phyloP scores from a whole-genome alignment of 2,888 invertebrate species.

The Eupithecia exiguata region DNA sequence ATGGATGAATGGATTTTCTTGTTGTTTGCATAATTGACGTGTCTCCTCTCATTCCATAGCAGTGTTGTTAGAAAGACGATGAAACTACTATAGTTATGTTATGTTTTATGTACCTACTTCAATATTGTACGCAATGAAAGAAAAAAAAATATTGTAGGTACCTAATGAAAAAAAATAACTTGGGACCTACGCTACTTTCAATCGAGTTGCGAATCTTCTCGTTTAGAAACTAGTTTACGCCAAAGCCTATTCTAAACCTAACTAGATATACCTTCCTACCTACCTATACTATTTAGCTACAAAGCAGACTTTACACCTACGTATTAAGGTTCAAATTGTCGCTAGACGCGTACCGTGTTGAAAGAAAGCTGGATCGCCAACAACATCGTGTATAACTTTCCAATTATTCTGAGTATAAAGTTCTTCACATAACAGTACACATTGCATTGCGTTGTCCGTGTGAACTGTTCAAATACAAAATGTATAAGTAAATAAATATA shows the following conservation, averaged over 20 bases:
- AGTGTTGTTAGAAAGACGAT: no score
- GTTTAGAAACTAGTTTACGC: conserved; percentile 1
- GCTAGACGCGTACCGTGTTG: conserved; percentile 68
- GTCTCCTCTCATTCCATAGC: no score
- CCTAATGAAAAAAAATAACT: not conserved
- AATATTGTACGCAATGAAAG: no score
- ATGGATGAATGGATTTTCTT: no score
- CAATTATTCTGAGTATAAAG: conserved; percentile 62
- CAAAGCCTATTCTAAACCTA: conserved; percentile 27
- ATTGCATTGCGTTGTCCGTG: conserved; percentile 54
- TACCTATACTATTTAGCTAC: conserved; percentile 29
- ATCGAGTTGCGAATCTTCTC: not conserved
- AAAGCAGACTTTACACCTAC: conserved; percentile 18
- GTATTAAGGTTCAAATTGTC: conserved; percentile 22
- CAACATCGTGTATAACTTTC: conserved; percentile 72
- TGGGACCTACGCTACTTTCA: not conserved
- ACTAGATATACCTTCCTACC: conserved; percentile 11
- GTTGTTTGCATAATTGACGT: not conserved
- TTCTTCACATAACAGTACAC: conserved; percentile 66
- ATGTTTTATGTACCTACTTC: no score
- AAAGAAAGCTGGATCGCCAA: conserved; percentile 61
- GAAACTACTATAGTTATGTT: no score
- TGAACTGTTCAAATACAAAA: conserved; percentile 62
- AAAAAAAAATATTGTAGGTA: no score
- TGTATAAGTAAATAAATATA: conserved; percentile 13